Base-by-base conservation (phyloP, 2,888 invertebrate species). In the Drosophila affinis region DNA sequence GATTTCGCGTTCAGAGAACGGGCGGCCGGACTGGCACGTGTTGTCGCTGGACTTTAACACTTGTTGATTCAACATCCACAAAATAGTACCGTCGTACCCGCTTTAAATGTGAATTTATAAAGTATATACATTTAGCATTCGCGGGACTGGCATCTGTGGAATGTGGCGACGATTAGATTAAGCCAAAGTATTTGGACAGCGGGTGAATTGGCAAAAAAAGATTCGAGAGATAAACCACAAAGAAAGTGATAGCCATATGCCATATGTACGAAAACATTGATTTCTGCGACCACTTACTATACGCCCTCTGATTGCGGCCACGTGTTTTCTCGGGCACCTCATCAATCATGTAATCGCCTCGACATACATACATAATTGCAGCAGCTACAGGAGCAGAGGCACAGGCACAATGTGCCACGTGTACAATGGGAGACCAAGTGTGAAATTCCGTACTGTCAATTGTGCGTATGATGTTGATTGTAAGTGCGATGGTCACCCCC, bases 401-500 rank as follows among this genome's bases (percentile, higher is more conserved):
- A 45, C 62, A 45, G 27, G 32, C 3, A 32, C 10, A 32, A 12
- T 32, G 32, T 69, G 84, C 77, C 80, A 80, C 80, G 80, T 80
- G 87, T 55, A 45, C 48, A 47, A 45, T 53, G 69, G 64, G 65
- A 39, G 47, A n/a, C 63, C 72, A 83, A 81, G 81, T 81, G 88
- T 83, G 87, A 83, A 83, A 83, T 83, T 76, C 69, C 69, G 60
- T 74, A 68, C 78, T 74, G 82, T 73, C 83, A 82, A 82, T 82
- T 87, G 82, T 85, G 86, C 80, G 73, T 74, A 61, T 57, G 54
- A 65, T 62, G 54, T 17, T 48, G 52, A 58, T 57, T 49, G 58
- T 53, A 29, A 29, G 51, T 18, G 18, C 39, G 27, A 5, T 27
- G 7, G 27, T 27, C 27, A 27, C 27, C 27, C 27, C 27, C 27